A percentile compares a stretch with the other conserved stretches of the same genome.
Conservation (phyloP, 2,888 invertebrate species). For the Scaptodrosophila latifasciaeformis region DNA sequence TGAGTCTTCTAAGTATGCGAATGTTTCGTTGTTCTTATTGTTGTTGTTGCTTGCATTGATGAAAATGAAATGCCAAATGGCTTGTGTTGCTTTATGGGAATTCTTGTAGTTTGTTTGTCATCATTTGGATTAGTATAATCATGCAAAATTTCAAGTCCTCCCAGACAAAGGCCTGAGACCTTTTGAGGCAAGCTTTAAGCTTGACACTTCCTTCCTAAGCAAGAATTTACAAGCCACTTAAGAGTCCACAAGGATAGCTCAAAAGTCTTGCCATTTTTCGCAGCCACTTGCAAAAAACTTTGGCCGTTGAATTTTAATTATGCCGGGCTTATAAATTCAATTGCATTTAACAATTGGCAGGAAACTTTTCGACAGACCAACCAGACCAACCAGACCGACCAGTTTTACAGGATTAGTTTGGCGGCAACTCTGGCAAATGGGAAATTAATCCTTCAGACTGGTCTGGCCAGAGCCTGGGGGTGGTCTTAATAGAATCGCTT, state of each 20-base stretch:
- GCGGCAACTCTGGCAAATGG: slow-evolving; percentile 34
- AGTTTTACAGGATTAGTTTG: slow-evolving; percentile 61
- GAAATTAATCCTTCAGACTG: slow-evolving; percentile 53
- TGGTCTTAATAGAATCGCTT: background rate
- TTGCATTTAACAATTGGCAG: slow-evolving; percentile 62
- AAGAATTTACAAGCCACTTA: slow-evolving; percentile 23
- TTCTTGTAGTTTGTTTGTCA: slow-evolving; percentile 65
- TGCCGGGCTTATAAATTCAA: slow-evolving; percentile 66
- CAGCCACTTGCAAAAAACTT: slow-evolving; percentile 54
- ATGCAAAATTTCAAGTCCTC: slow-evolving; percentile 4
- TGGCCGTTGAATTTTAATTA: slow-evolving; percentile 63
- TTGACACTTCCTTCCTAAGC: slow-evolving; percentile 25
- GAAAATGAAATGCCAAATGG: slow-evolving; percentile 67
- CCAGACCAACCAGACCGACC: slow-evolving; percentile 31
- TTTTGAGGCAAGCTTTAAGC: slow-evolving; percentile 21
- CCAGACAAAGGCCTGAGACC: background rate
- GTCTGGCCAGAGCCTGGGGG: background rate
- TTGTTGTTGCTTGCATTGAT: slow-evolving; percentile 45
- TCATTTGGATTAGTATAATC: slow-evolving; percentile 55
- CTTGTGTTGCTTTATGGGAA: slow-evolving; percentile 67
- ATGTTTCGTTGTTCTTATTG: too few species aligned
- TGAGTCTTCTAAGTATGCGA: background rate
- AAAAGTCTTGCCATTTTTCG: background rate
- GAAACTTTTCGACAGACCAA: slow-evolving; percentile 26
- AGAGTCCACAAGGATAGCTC: slow-evolving; percentile 11